These are phyloP conservation scores for Odontamblyopus lacepedii DNA, from an alignment of 2,797 vertebrate genomes.

Conservation along the genomic window DNA sequence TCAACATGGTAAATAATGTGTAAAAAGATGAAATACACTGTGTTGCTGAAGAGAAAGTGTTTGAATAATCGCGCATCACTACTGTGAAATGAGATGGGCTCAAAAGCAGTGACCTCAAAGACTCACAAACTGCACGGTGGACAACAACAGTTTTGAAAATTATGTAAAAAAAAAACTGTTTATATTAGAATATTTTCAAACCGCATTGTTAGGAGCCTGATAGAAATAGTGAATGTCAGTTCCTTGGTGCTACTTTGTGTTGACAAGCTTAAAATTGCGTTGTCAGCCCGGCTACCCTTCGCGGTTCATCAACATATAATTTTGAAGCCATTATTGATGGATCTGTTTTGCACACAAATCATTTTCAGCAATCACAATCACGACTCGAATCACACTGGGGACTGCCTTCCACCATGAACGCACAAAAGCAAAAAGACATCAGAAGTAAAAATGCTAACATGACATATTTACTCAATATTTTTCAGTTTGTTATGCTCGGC, in stretches of 20 bases:
- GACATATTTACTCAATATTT: not conserved
- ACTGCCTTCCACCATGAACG: slow-evolving; percentile 25
- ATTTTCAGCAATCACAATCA: slow-evolving; percentile 5
- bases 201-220: slow-evolving; percentile 26
- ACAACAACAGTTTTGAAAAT: slow-evolving; percentile 30
- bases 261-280: slow-evolving; percentile 10
- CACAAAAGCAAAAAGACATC: not conserved
- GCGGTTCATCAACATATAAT: slow-evolving; percentile 43
- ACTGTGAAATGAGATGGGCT: slow-evolving; percentile 57
- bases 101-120: slow-evolving; percentile 48
- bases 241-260: slow-evolving; percentile 13
- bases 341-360: slow-evolving; percentile 10
- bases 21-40: not conserved
- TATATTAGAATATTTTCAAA: slow-evolving; percentile 2
- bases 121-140: slow-evolving; percentile 20
- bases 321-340: slow-evolving; percentile 19
- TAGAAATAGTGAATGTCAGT: slow-evolving; percentile 9
- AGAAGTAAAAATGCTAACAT: not conserved
- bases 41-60: not conserved
- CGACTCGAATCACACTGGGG: not conserved
- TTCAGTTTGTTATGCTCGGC: no score
- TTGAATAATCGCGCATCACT: slow-evolving; percentile 29
- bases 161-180: slow-evolving; percentile 25
- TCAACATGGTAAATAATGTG: not conserved
- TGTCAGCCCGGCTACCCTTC: slow-evolving; percentile 9